Percentiles rank a stretch among this genome's conserved stretches.
Evolutionary conservation across 2,113 vertebrate genomes (phyloP).

Genomic region (Brienomyrus brachyistius): DNA sequence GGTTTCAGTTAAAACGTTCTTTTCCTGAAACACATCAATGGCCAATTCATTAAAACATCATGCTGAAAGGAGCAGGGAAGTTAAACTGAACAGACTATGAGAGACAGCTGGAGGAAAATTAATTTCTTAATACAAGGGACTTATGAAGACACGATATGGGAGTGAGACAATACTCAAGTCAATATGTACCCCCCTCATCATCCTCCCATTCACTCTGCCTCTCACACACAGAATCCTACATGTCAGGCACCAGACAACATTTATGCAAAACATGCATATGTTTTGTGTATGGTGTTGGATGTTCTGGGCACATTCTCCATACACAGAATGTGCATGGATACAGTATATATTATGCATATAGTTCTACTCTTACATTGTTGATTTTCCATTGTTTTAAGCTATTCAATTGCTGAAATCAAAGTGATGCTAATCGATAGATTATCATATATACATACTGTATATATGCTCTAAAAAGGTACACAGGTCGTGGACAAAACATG

Average conservation of each 20-base stretch:
- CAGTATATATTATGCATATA: conserved; percentile 28
- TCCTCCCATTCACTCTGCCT: conserved; percentile 22
- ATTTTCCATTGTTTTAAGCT: background rate
- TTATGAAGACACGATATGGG: conserved; percentile 28
- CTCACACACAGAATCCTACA: conserved; percentile 27
- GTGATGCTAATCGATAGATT: conserved; percentile 32
- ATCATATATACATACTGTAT: conserved; percentile 41
- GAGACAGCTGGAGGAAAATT: conserved; percentile 33
- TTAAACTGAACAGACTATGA: conserved; percentile 30
- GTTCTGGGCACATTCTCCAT: conserved; percentile 36
- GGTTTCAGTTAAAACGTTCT: background rate
- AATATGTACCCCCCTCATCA: conserved; percentile 34
- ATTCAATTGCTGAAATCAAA: conserved; percentile 33
- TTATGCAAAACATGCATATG: conserved; percentile 34
- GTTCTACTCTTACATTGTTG: conserved; percentile 30
- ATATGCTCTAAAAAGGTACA: conserved; percentile 23
- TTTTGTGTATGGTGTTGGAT: conserved; percentile 43
- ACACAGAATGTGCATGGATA: conserved; percentile 22
- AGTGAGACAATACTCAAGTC: conserved; percentile 36
- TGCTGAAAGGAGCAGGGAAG: conserved; percentile 27
- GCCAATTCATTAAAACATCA: conserved; percentile 16
- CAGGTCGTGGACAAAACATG: conserved; percentile 10
- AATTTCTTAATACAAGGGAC: conserved; percentile 22
- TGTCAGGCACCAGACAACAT: conserved; percentile 40
- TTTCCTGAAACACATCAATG: background rate